Conservation (phyloP, 2,113 vertebrate genomes). For the Notothenia rossii region DNA sequence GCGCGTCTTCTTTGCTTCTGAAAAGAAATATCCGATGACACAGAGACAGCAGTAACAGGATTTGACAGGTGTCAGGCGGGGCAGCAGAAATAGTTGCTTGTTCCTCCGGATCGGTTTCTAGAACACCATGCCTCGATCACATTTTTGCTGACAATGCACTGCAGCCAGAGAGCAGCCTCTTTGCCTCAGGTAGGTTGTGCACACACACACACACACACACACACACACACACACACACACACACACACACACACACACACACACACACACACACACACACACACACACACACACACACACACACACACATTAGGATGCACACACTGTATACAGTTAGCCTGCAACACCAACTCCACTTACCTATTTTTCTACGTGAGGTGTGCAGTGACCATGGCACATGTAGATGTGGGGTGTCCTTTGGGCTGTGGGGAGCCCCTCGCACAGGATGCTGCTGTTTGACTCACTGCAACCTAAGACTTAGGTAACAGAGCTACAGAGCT, state of each 20-base stretch:
- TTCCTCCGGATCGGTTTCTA: constrained; percentile 43
- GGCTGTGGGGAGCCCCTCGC: constrained; percentile 7
- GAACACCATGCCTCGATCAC: constrained; percentile 34
- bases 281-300: constrained; percentile 24
- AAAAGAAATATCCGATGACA: constrained; percentile 14
- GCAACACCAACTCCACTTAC: constrained; percentile 16
- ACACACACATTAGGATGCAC: constrained; percentile 16
- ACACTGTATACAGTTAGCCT: constrained; percentile 20
- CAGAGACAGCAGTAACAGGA: constrained; percentile 1
- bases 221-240: constrained; percentile 40
- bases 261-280: constrained; percentile 3
- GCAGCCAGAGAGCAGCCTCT: constrained; percentile 50
- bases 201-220: constrained; percentile 8
- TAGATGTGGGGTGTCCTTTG: neutral
- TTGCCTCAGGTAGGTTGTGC: constrained; percentile 57
- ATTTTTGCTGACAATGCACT: constrained; percentile 65
- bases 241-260: constrained; percentile 23
- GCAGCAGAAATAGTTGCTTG: constrained; percentile 38
- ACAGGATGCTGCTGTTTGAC: constrained; percentile 37
- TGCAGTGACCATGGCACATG: constrained; percentile 9
- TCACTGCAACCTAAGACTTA: constrained; percentile 46
- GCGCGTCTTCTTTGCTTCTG: neutral
- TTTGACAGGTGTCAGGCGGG: neutral
- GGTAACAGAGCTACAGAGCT: constrained; percentile 65
- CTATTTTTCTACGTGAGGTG: constrained; percentile 7